A percentile compares a stretch with the other conserved stretches of the same genome.
phyloP scores from a whole-genome alignment of 2,113 vertebrate genomes.

The Tretioscincus oriximinensis region DNA sequence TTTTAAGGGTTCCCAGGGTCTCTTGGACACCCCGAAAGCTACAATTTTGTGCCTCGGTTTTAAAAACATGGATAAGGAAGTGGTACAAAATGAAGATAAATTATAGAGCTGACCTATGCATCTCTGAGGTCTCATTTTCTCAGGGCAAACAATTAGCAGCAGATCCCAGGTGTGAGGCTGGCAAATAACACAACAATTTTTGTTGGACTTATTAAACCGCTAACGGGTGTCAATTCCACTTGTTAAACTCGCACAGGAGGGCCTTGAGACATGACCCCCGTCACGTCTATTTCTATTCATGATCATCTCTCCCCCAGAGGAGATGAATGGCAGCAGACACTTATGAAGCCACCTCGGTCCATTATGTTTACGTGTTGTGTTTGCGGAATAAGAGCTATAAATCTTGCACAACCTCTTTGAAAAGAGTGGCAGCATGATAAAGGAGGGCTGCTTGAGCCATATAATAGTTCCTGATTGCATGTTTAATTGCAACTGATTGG shows the following conservation, averaged over 20 bases:
- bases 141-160: slow-evolving; percentile 46
- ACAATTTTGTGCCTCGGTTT: slow-evolving; percentile 5
- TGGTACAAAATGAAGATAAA: slow-evolving; percentile 22
- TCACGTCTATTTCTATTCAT: slow-evolving; percentile 15
- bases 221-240: slow-evolving; percentile 13
- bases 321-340: slow-evolving; percentile 56
- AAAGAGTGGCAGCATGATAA: accelerated
- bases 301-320: too few species aligned
- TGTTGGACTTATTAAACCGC: slow-evolving; percentile 37
- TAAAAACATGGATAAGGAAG: too few species aligned
- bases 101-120: slow-evolving; percentile 24
- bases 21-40: background rate
- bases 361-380: slow-evolving; percentile 53
- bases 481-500: background rate
- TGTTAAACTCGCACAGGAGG: background rate
- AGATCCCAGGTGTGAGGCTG: slow-evolving; percentile 40
- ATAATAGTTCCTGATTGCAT: background rate
- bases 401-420: slow-evolving; percentile 46
- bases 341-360: slow-evolving; percentile 59
- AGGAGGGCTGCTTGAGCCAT: background rate
- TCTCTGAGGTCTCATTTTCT: slow-evolving; percentile 36
- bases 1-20: accelerated
- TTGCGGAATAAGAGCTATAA: slow-evolving; percentile 34
- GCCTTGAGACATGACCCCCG: accelerated
- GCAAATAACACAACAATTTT: slow-evolving; percentile 15